Percentiles rank a stretch among this genome's conserved stretches.
These are phyloP conservation scores for Pogonomyrmex californicus DNA, from an alignment of 1,140 invertebrate genomes.

Conservation along the genomic window DNA sequence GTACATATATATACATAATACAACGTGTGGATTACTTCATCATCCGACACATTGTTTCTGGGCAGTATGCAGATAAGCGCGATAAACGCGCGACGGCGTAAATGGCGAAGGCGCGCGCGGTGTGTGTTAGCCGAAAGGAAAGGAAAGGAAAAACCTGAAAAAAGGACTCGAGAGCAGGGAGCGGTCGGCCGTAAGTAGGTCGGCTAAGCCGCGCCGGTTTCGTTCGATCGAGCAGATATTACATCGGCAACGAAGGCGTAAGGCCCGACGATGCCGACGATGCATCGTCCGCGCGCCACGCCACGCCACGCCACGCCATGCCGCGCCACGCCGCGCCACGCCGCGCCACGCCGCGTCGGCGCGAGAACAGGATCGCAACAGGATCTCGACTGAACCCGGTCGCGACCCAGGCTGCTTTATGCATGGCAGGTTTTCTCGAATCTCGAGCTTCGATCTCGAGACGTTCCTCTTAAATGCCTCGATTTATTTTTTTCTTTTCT, in stretches of 20 bases:
- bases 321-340: no score
- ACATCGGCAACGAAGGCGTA: conserved; percentile 26
- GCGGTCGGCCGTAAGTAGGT: conserved; percentile 67
- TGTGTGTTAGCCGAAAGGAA: conserved; percentile 56
- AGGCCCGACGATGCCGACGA: conserved; percentile 25
- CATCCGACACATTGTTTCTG: conserved; percentile 46
- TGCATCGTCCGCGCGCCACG: conserved; percentile 20
- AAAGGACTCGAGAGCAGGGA: conserved; percentile 69
- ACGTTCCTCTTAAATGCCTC: no score
- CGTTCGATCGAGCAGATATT: conserved; percentile 67
- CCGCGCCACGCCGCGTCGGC: no score
- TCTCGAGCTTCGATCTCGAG: conserved; percentile 11
- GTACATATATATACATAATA: neutral
- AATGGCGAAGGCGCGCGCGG: conserved; percentile 15
- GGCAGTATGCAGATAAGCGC: conserved; percentile 35
- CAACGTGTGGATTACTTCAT: conserved; percentile 49
- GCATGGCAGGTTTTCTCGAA: conserved; percentile 14
- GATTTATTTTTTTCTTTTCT: neutral
- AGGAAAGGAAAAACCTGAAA: conserved; percentile 63
- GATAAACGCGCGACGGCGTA: conserved; percentile 15
- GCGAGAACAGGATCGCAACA: conserved; percentile 32
- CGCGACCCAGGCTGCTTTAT: conserved; percentile 25
- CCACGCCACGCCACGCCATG: no score
- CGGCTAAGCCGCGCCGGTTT: conserved; percentile 61
- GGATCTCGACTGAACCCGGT: conserved; percentile 24